Evolutionary conservation across 1,140 invertebrate genomes (phyloP).

Genomic region (Vollenhovia emeryi): DNA sequence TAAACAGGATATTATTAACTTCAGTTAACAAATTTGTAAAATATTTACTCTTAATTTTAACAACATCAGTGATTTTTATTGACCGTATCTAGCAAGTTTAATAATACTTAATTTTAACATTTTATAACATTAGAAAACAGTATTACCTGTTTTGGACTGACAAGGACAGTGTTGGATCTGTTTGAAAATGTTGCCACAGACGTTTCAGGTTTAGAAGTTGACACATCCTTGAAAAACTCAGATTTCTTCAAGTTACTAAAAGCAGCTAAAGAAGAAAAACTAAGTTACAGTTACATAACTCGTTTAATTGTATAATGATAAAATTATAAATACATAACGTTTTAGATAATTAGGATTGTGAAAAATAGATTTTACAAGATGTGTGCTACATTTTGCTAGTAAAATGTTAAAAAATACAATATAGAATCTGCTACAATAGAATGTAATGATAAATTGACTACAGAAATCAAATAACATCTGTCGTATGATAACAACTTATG

Average conservation of each 20-base stretch:
- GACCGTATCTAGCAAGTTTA: too few relatives aligned
- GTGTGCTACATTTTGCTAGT: not conserved
- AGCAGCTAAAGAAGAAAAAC: constrained; percentile 68
- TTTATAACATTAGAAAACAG: constrained; percentile 41
- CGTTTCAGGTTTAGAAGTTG: constrained; percentile 60
- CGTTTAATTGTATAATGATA: not conserved
- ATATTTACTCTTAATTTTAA: not conserved
- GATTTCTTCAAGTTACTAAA: constrained; percentile 78
- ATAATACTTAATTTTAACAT: too few relatives aligned
- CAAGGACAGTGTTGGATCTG: constrained; percentile 85
- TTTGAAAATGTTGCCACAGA: constrained; percentile 55
- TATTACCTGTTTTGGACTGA: constrained; percentile 88
- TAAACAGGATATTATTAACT: not conserved
- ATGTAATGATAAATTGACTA: not conserved
- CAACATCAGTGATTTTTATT: too few relatives aligned
- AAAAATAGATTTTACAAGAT: not conserved
- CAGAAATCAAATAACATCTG: not conserved
- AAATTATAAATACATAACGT: not conserved
- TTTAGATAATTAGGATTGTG: not conserved
- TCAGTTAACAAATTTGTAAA: not conserved
- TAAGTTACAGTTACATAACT: constrained; percentile 15
- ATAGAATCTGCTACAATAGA: not conserved
- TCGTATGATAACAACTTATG: not conserved
- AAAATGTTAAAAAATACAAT: not conserved
- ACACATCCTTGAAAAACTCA: constrained; percentile 77